A percentile compares a stretch with the other conserved stretches of the same genome.
Evolutionary conservation across 1,140 invertebrate species (phyloP).

Genomic region (Pteromalus puparum): DNA sequence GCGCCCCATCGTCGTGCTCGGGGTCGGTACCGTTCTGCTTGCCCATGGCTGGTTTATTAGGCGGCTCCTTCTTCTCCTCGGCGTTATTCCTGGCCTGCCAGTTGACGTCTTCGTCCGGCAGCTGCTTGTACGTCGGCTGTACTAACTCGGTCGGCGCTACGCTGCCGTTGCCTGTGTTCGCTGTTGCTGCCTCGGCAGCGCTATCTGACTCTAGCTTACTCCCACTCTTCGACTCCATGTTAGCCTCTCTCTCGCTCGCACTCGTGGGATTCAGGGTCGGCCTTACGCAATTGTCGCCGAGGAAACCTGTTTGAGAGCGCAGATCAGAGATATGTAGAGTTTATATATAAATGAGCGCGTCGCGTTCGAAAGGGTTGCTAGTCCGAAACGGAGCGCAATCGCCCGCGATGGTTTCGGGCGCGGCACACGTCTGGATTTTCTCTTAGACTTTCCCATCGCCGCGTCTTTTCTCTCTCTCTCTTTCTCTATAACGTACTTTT

Average conservation of each 20-base stretch:
- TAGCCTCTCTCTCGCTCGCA: conserved; percentile 19
- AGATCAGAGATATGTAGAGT: not conserved
- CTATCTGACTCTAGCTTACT: conserved; percentile 58
- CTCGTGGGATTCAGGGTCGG: conserved; percentile 25
- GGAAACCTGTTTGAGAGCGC: conserved; percentile 36
- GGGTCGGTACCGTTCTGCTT: conserved; percentile 68
- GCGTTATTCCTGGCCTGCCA: conserved; percentile 49
- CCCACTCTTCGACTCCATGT: conserved; percentile 58
- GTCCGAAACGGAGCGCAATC: not conserved
- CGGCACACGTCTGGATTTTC: not conserved
- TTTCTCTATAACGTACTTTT: not conserved
- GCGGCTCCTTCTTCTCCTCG: conserved; percentile 29
- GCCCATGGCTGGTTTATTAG: conserved; percentile 60
- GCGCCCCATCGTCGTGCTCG: conserved; percentile 76
- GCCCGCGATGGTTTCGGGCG: not conserved
- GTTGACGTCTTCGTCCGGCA: conserved; percentile 76
- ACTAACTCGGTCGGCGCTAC: conserved; percentile 55
- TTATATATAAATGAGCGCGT: not conserved
- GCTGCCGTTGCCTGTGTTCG: conserved; percentile 55
- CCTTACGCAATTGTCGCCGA: conserved; percentile 36
- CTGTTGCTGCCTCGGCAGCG: conserved; percentile 49
- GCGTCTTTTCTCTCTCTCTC: not conserved
- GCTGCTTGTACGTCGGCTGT: conserved; percentile 76
- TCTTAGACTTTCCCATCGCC: not conserved
- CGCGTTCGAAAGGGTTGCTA: not conserved